Evolutionary conservation across 2,113 vertebrate species (phyloP), one percentile per base, ranked within the genome.

Genomic region (Columbina picui): DNA sequence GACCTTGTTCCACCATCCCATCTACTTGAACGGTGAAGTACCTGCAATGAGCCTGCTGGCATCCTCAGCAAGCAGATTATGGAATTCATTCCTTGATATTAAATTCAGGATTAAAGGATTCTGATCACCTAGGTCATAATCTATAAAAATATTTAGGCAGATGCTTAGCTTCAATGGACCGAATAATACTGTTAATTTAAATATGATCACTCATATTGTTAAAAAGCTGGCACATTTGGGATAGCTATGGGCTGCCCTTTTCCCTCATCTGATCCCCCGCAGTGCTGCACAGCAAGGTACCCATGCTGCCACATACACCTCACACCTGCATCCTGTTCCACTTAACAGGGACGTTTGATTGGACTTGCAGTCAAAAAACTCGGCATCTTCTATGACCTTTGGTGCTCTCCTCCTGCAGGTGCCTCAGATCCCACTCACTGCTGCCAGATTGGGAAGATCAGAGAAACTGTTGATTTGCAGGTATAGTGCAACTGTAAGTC

Each of bases 201-300:
- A 60, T 7, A 18, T 2, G 15, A 13, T 25, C 9, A 36, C 36
- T 87, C 17, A 1, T 22, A 25, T 53, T 65, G 17, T 60, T 27
- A 16, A 53, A 57, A 84, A 70, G 41, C 29, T 75, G 45, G 27
- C 26, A 41, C 13, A 6, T 50, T 15, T 55, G 47, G 38, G 76
- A 34, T 30, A 65, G 59, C 23, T 10, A 1, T 3, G 30, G 50
- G 29, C 34, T 57, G 38, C 3, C 0, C 2, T 25, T 25, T 73
- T 27, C 75, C 70, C 38, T 68, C 56, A 17, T 38, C 38, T 36
- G 12, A 16, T 41, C 23, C 18, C 60, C 34, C 52, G 19, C 2
- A n/a, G 70, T 10, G 8, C 55, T 39, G 27, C 0, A 0, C 38
- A 68, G 49, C 76, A 23, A 1, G 4, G 43, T 53, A 63, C 26